phyloP scores from a whole-genome alignment of 2,888 invertebrate genomes.

The Vesta saturnalis region DNA sequence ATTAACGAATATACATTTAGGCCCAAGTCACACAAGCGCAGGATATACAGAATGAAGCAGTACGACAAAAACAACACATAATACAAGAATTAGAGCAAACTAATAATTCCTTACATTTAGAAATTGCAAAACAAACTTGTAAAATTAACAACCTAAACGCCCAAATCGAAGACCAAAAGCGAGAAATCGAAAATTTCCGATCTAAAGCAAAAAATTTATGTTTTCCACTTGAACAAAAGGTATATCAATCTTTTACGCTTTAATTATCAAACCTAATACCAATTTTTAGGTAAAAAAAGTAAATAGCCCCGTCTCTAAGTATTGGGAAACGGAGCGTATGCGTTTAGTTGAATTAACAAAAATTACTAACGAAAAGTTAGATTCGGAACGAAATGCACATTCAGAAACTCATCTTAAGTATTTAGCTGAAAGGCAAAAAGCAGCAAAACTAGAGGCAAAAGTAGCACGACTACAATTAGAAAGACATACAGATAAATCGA shows the following conservation, averaged over 20 bases:
- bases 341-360: slow-evolving; percentile 69
- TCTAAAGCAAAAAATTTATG: slow-evolving; percentile 4
- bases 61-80: slow-evolving; percentile 64
- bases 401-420: slow-evolving; percentile 56
- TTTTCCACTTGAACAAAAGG: not conserved
- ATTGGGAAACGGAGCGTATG: slow-evolving; percentile 71
- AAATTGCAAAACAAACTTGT: slow-evolving; percentile 63
- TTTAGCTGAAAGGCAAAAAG: slow-evolving; percentile 65
- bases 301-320: slow-evolving; percentile 50
- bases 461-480: slow-evolving; percentile 68
- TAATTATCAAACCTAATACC: too few relatives aligned
- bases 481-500: slow-evolving; percentile 59
- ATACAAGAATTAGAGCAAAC: slow-evolving; percentile 60
- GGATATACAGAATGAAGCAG: slow-evolving; percentile 64
- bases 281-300: slow-evolving; percentile 18
- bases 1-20: slow-evolving; percentile 16
- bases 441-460: slow-evolving; percentile 67
- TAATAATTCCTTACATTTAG: slow-evolving; percentile 49
- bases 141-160: slow-evolving; percentile 65
- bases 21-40: slow-evolving; percentile 64
- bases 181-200: slow-evolving; percentile 63
- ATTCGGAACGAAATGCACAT: slow-evolving; percentile 64
- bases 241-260: too few relatives aligned
- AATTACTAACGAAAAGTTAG: slow-evolving; percentile 67
- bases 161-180: slow-evolving; percentile 63